phyloP scores from a whole-genome alignment of 2,113 vertebrate species.

The Sturnira hondurensis region DNA sequence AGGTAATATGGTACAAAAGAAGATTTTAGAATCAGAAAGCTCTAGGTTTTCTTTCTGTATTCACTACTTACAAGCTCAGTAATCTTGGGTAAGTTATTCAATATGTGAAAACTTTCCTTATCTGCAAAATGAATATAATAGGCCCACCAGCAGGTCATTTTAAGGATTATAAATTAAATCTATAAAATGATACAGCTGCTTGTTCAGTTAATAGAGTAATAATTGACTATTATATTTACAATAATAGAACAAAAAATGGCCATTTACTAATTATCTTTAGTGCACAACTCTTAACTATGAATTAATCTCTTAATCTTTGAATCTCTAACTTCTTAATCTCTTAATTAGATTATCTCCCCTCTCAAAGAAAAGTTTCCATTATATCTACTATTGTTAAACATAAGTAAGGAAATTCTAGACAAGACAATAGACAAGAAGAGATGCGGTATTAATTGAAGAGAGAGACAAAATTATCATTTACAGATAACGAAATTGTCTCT shows the following conservation, averaged over 20 bases:
- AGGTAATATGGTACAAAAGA: not conserved
- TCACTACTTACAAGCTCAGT: not conserved
- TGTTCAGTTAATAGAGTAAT: slow-evolving; percentile 13
- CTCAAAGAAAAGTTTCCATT: not conserved
- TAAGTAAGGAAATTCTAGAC: slow-evolving; percentile 10
- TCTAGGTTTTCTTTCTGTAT: slow-evolving; percentile 14
- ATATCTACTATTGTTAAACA: not conserved
- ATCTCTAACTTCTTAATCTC: too few relatives aligned
- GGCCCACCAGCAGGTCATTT: not conserved
- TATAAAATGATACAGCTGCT: not conserved
- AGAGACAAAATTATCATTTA: slow-evolving; percentile 28
- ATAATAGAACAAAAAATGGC: not conserved
- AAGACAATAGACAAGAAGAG: not conserved
- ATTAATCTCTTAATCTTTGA: too few relatives aligned
- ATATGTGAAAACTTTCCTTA: not conserved
- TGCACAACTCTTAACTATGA: not conserved
- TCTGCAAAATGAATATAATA: not conserved
- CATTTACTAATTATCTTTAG: slow-evolving; percentile 5
- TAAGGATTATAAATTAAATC: not conserved
- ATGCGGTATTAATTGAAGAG: not conserved
- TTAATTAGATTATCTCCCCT: not conserved
- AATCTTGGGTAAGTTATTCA: not conserved
- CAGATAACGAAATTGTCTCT: not conserved
- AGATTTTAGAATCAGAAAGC: not conserved
- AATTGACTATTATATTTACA: not conserved